Conservation (phyloP, 2,888 invertebrate genomes). For the Drosophila kanekoi region DNA sequence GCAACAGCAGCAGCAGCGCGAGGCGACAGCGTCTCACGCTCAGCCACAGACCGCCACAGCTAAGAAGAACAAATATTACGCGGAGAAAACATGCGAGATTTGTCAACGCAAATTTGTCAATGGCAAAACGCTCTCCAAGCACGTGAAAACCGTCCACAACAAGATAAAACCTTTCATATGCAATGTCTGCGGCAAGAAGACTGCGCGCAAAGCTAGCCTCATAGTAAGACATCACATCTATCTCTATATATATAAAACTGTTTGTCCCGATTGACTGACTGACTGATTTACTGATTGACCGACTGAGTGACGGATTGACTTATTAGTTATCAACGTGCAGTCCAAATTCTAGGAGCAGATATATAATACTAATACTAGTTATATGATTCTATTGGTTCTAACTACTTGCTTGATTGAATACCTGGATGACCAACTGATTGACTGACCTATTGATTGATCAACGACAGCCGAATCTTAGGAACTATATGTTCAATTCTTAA, state of each 20-base stretch:
- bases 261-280: background rate
- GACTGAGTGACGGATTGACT: background rate
- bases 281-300: background rate
- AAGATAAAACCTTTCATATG: conserved; percentile 91
- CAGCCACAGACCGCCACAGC: conserved; percentile 36
- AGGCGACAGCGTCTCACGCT: conserved; percentile 28
- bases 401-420: too few relatives aligned
- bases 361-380: too few relatives aligned
- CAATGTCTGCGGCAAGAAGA: conserved; percentile 90
- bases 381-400: too few relatives aligned
- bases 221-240: conserved; percentile 83
- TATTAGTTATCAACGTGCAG: background rate
- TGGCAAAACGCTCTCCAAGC: conserved; percentile 89
- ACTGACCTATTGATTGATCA: too few relatives aligned
- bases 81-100: conserved; percentile 88
- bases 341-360: too few relatives aligned
- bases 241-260: background rate
- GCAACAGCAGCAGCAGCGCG: conserved; percentile 16
- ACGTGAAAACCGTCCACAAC: conserved; percentile 90
- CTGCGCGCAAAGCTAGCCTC: conserved; percentile 90
- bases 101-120: conserved; percentile 90
- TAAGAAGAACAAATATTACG: conserved; percentile 86
- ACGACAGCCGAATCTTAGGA: too few relatives aligned
- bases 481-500: too few relatives aligned
- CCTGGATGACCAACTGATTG: too few relatives aligned